A percentile compares a stretch with the other conserved stretches of the same genome.
Conservation (phyloP, 1,140 invertebrate species). For the Telenomus remus region DNA sequence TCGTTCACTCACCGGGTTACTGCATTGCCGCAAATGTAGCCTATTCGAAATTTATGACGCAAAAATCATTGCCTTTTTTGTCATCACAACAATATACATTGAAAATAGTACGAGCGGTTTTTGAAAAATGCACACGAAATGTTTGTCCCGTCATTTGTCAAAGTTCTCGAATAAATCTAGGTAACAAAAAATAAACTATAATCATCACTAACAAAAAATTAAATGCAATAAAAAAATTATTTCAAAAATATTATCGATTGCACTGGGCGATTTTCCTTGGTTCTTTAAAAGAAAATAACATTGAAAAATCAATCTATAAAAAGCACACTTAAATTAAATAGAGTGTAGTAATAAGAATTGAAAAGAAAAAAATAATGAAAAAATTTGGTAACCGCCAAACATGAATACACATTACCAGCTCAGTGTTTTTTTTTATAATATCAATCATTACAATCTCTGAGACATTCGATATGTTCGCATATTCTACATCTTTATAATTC, state of each 20-base stretch:
- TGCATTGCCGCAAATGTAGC: conserved; percentile 7
- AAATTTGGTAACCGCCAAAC: not conserved
- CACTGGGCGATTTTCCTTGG: too few relatives aligned
- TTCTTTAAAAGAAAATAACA: too few relatives aligned
- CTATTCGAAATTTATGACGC: conserved; percentile 17
- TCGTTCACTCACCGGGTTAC: conserved; percentile 19
- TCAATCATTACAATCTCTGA: conserved; percentile 1
- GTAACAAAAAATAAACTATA: too few relatives aligned
- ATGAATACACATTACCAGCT: not conserved
- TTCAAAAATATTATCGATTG: too few relatives aligned
- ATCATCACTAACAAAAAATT: too few relatives aligned
- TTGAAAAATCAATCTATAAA: too few relatives aligned
- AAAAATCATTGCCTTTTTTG: conserved; percentile 13
- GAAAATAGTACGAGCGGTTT: conserved; percentile 4
- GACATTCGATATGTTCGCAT: conserved; percentile 33
- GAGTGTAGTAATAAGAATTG: too few relatives aligned
- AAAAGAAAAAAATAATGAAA: not conserved
- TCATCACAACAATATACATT: conserved; percentile 10
- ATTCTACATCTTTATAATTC: conserved; percentile 31
- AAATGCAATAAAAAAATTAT: too few relatives aligned
- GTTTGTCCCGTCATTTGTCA: too few relatives aligned
- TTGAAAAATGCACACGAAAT: not conserved
- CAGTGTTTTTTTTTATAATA: not conserved
- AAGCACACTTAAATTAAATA: too few relatives aligned
- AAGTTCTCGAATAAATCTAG: too few relatives aligned